phyloP scores from a whole-genome alignment of 2,888 invertebrate genomes.

The Pyrrhosoma nymphula region DNA sequence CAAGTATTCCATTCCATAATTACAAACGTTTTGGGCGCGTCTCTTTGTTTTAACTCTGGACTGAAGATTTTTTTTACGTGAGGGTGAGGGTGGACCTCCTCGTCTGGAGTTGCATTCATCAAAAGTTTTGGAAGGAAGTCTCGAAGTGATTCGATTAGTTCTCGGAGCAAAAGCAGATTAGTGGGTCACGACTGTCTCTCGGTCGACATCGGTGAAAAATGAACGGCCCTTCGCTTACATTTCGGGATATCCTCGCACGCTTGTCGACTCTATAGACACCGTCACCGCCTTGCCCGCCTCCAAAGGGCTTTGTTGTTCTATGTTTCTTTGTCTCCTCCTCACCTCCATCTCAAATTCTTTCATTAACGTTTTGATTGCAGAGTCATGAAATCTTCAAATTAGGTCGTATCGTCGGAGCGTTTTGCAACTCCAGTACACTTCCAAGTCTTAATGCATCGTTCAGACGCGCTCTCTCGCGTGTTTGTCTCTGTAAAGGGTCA shows the following conservation, averaged over 20 bases:
- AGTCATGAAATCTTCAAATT: constrained; percentile 16
- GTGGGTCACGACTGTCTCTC: constrained; percentile 16
- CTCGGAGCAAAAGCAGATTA: constrained; percentile 26
- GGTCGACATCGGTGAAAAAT: constrained; percentile 22
- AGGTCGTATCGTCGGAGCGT: background rate
- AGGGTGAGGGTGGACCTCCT: background rate
- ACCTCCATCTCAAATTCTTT: background rate
- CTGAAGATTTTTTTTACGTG: background rate
- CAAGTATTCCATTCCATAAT: background rate
- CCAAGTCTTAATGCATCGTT: background rate
- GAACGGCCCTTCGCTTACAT: constrained; percentile 1
- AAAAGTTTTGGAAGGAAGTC: background rate
- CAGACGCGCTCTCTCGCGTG: background rate
- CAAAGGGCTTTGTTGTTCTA: background rate
- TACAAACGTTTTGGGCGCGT: background rate
- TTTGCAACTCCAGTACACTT: constrained; percentile 1
- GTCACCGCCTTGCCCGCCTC: background rate
- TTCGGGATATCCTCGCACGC: constrained; percentile 21
- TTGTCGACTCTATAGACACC: background rate
- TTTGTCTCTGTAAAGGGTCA: background rate
- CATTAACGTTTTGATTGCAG: constrained; percentile 1
- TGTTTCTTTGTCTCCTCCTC: background rate
- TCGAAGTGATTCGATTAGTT: constrained; percentile 23
- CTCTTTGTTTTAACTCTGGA: background rate
- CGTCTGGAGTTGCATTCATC: background rate